Evolutionary conservation across 1,140 invertebrate genomes (phyloP), one percentile per base, ranked within the genome.

Genomic region (Bombus confusus): DNA sequence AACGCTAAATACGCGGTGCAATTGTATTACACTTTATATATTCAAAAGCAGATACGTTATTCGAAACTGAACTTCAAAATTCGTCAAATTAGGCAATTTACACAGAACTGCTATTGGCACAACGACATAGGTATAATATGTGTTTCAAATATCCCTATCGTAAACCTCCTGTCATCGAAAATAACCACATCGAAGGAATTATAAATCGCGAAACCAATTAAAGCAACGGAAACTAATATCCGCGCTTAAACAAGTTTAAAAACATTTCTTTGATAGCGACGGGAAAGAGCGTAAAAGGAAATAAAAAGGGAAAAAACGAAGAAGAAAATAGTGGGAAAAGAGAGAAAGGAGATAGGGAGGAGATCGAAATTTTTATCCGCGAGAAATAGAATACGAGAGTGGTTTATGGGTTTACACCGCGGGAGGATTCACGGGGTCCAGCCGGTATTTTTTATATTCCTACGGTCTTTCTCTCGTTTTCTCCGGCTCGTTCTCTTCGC

Each of bases 381-480:
- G 87, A 88, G 85, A 89, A 89, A 90, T 89, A 87, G 88, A 90
- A 90, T 89, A 83, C 72, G 85, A 78, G 88, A 80, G 68, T 89
- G 87, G 80, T 89, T 89, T 89, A 89, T 86, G 85, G 72, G 85
- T 86, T 89, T 89, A 77, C 73, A 80, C 87, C 88, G 80, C 87
- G 87, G 88, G 80, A 71, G 87, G 76, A 89, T 89, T 89, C 88
- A 80, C 84, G 76, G 80, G 76, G 31, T 66, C 71, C 77, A 76
- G 80, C 47, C 59, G 41, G 80, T 69, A 72, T 85, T 85, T 89
- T 86, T 86, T 87, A 85, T 86, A 90, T 91, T 90, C 78, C 57
- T 87, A 82, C 68, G 85, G 57, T 75, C 84, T 89, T 87, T 85
- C 80, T 73, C 78, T 85, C 79, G 66, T 86, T 74, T 75, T 57